Evolutionary conservation across 2,888 invertebrate species (phyloP).

Genomic region (Octonoba sinensis): DNA sequence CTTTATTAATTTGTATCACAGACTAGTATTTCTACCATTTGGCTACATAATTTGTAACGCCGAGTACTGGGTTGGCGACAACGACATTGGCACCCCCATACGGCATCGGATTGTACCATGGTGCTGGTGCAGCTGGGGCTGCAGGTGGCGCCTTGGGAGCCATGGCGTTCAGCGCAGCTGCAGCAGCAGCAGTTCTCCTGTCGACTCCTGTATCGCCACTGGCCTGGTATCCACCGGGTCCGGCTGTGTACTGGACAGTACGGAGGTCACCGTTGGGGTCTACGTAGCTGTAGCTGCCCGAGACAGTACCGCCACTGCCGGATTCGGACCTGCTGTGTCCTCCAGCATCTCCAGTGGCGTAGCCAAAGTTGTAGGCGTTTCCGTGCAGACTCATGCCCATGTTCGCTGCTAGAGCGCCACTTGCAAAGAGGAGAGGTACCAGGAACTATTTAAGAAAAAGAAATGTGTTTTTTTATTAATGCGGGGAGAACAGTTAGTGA

Average conservation of each 20-base stretch:
- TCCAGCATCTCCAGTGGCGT: conserved; percentile 42
- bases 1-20: no score
- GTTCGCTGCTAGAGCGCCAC: conserved; percentile 32
- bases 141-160: conserved; percentile 47
- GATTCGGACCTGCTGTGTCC: conserved; percentile 47
- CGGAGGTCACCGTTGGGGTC: conserved; percentile 56
- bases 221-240: conserved; percentile 55
- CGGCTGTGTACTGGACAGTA: conserved; percentile 55
- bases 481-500: no score
- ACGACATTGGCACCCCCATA: conserved; percentile 13
- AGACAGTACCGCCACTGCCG: conserved; percentile 14
- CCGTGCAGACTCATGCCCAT: conserved; percentile 44
- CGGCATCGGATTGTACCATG: conserved; percentile 9
- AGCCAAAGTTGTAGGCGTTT: conserved; percentile 43
- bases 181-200: conserved; percentile 61
- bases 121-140: conserved; percentile 13
- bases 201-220: conserved; percentile 63
- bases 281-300: conserved; percentile 55
- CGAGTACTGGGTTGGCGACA: background rate
- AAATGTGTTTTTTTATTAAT: no score
- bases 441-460: conserved; percentile 10
- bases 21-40: background rate
- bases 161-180: conserved; percentile 48
- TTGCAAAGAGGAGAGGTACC: conserved; percentile 26
- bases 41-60: background rate